A percentile compares a stretch with the other conserved stretches of the same genome.
Conservation (phyloP, 2,888 invertebrate species). For the Gastrophysa polygoni region DNA sequence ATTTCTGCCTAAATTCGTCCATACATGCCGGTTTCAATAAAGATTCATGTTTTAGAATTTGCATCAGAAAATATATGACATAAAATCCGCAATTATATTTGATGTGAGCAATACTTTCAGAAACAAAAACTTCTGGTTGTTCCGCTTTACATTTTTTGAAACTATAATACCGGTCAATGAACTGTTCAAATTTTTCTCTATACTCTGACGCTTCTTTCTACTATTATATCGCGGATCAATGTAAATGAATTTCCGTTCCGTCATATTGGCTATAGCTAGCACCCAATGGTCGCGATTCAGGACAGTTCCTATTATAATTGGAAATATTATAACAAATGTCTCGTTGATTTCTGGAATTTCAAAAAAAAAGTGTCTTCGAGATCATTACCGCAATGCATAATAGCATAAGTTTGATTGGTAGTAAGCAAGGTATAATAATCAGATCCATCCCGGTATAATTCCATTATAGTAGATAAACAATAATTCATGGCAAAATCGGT, state of each 20-base stretch:
- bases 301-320: neutral
- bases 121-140: neutral
- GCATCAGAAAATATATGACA: conserved; percentile 1
- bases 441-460: neutral
- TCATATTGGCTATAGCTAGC: too few relatives aligned
- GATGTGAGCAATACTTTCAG: neutral
- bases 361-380: neutral
- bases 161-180: neutral
- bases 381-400: conserved; percentile 1
- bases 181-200: neutral
- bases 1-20: too few relatives aligned
- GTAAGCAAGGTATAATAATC: neutral
- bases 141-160: neutral
- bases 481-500: conserved; percentile 5
- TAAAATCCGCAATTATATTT: conserved; percentile 5
- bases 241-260: too few relatives aligned
- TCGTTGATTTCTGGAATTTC: neutral
- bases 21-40: too few relatives aligned
- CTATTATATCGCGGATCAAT: neutral
- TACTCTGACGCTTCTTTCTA: neutral
- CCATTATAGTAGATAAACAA: neutral
- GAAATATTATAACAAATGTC: neutral
- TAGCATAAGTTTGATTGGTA: neutral
- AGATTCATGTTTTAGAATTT: conserved; percentile 5
- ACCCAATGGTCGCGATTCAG: conserved; percentile 4